A percentile compares a stretch with the other conserved stretches of the same genome.
phyloP scores from a whole-genome alignment of 2,888 invertebrate species.

The Dryadula phaetusa region DNA sequence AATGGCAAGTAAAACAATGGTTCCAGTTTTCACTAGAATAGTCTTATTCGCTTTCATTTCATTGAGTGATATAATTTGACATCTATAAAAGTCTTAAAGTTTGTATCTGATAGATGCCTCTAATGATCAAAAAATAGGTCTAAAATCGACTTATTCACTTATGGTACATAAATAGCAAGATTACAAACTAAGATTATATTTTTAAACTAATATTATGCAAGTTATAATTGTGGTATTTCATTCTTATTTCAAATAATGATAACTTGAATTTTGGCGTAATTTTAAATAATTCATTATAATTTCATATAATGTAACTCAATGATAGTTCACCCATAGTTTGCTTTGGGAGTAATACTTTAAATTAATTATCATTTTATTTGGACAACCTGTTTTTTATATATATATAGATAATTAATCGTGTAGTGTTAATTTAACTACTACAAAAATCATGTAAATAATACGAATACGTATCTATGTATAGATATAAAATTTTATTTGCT shows the following conservation, averaged over 20 bases:
- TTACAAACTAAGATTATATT: neutral
- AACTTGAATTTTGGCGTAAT: neutral
- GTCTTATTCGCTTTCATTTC: neutral
- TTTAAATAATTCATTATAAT: neutral
- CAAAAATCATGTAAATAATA: slow-evolving; percentile 1
- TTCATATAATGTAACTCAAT: too few species aligned
- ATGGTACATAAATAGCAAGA: too few species aligned
- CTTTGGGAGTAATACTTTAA: neutral
- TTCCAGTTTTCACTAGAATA: neutral
- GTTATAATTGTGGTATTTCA: neutral
- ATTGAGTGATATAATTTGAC: neutral
- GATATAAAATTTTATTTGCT: neutral
- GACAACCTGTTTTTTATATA: neutral
- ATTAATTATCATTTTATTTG: too few species aligned
- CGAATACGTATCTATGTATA: neutral
- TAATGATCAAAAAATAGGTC: too few species aligned
- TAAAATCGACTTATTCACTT: too few species aligned
- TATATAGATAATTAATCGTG: neutral
- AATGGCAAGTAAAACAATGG: neutral
- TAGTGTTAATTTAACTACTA: neutral
- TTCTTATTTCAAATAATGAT: neutral
- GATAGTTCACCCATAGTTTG: neutral
- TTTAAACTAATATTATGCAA: neutral
- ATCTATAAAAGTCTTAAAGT: slow-evolving; percentile 4
- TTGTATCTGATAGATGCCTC: neutral